Evolutionary conservation across 2,113 vertebrate species (phyloP), one percentile per base, ranked within the genome.

Genomic region (Callospermophilus lateralis): DNA sequence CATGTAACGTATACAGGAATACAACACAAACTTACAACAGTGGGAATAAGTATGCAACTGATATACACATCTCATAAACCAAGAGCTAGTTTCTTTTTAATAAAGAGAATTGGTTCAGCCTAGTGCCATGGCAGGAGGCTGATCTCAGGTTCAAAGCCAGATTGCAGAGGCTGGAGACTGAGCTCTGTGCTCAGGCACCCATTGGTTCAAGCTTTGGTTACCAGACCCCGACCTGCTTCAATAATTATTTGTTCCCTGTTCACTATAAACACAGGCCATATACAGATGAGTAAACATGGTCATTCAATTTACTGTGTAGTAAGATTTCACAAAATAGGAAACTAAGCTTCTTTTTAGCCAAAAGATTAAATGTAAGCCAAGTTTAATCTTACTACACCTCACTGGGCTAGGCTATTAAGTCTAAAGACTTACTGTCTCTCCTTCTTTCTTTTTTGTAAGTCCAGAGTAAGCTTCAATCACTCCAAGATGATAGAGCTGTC

Each of bases 401-500:
- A 90, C 1, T 32, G 22, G 26, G 10, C 51, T 53, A 53, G 48
- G 12, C 12, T 83, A 77, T 32, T 48, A 95, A 63, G 67, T 73
- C 17, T 61, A 70, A 42, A 84, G 42, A 99, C 99, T 98, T 97
- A 99, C 99, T 34, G 87, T 98, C 83, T 99, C 99, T 55, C 99
- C 99, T 78, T 99, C 99, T 96, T 99, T 99, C 98, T 99, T 99
- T 98, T 99, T 99, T 4, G 99, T 99, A 96, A 99, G 98, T 37
- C 99, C 99, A 4, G 99, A 99, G 61, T 99, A 99, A 37, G 99
- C 96, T 98, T 99, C 99, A 65, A 99, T 98, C 45, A 99, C 98
- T 0, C 98, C 98, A 53, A 99, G 99, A 85, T 99, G 99, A 98
- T 99, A 99, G 20, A 99, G 99, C 90, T 99, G 99, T 8, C 99